phyloP scores from a whole-genome alignment of 2,113 vertebrate species.

The Chloropsis cyanopogon region DNA sequence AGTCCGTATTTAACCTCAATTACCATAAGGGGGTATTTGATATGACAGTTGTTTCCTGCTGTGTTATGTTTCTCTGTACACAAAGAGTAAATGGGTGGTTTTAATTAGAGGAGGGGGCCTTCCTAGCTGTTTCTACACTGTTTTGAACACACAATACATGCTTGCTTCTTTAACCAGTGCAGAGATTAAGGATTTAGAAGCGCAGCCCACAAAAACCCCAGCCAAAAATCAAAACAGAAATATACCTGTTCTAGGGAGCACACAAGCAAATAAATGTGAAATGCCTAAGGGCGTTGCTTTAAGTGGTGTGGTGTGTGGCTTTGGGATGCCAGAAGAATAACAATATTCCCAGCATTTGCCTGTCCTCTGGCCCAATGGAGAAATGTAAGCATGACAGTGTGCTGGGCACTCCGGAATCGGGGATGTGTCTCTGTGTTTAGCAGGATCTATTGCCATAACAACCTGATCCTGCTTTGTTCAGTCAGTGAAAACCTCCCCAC shows the following conservation, averaged over 20 bases:
- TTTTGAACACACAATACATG: background rate
- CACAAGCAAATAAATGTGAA: background rate
- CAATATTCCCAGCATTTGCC: background rate
- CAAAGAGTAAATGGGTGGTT: constrained; percentile 1
- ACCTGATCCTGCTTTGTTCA: background rate
- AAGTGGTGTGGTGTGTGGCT: background rate
- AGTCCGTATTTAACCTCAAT: constrained; percentile 14
- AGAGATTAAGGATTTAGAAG: background rate
- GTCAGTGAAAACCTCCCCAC: background rate
- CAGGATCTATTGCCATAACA: background rate
- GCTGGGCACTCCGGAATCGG: background rate
- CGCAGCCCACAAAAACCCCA: background rate
- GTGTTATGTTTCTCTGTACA: background rate
- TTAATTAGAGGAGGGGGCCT: background rate
- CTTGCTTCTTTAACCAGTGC: background rate
- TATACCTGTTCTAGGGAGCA: background rate
- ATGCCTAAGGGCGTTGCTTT: background rate
- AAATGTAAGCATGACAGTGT: background rate
- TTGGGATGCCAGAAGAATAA: background rate
- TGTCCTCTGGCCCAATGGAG: background rate
- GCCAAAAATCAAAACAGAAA: background rate
- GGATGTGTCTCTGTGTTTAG: background rate
- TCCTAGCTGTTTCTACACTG: background rate
- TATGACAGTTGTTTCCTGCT: constrained; percentile 46
- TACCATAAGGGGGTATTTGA: constrained; percentile 18